phyloP scores from a whole-genome alignment of 2,113 vertebrate species.

The Pogona vitticeps region DNA sequence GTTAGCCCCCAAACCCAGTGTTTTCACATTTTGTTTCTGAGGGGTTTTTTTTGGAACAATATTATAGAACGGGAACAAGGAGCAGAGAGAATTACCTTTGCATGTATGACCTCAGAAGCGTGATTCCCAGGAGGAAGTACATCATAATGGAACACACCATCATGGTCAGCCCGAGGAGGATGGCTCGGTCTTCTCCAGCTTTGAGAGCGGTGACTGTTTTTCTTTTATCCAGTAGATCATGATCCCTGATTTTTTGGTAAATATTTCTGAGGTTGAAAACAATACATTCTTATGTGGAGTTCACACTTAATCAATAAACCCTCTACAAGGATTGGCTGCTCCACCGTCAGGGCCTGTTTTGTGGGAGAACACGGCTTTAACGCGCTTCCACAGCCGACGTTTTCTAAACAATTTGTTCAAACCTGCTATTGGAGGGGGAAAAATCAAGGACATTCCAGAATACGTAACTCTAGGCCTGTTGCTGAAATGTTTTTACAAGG shows the following conservation, averaged over 20 bases:
- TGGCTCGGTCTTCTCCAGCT: slow-evolving; percentile 93
- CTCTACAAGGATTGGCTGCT: slow-evolving; percentile 38
- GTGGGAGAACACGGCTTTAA: slow-evolving; percentile 20
- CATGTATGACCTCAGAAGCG: slow-evolving; percentile 89
- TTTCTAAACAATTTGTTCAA: slow-evolving; percentile 44
- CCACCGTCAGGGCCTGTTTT: slow-evolving; percentile 44
- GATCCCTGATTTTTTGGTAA: slow-evolving; percentile 92
- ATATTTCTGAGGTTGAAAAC: slow-evolving; percentile 87
- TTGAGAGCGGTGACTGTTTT: slow-evolving; percentile 93
- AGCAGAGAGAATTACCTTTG: slow-evolving; percentile 81
- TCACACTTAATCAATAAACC: slow-evolving; percentile 47
- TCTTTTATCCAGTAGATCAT: slow-evolving; percentile 92
- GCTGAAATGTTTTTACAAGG: slow-evolving; percentile 46
- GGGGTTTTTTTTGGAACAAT: neutral
- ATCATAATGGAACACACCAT: slow-evolving; percentile 91
- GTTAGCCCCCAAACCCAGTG: neutral
- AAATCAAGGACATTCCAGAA: slow-evolving; percentile 50
- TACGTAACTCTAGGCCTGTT: slow-evolving; percentile 37
- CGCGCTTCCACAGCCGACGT: slow-evolving; percentile 45
- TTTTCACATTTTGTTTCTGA: neutral
- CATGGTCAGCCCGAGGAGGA: slow-evolving; percentile 92
- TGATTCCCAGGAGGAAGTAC: slow-evolving; percentile 94
- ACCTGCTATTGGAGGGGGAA: slow-evolving; percentile 53
- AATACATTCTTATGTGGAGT: slow-evolving; percentile 72
- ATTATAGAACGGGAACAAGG: neutral